Evolutionary conservation across 2,888 invertebrate genomes (phyloP).

Genomic region (Rhodophaea formosa): DNA sequence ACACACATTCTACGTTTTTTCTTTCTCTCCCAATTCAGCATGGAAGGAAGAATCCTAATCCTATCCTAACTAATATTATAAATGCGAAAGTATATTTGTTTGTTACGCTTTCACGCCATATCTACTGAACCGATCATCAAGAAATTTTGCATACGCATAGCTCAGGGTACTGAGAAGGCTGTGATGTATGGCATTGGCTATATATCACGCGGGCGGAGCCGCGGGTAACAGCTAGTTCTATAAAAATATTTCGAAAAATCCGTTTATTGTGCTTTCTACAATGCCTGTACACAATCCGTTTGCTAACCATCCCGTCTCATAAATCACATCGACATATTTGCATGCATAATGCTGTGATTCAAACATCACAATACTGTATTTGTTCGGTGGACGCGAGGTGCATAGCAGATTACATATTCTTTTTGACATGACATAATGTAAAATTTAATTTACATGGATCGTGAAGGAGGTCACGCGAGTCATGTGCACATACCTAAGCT

Average conservation of each 20-base stretch:
- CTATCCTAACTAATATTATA: no score
- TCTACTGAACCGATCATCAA: no score
- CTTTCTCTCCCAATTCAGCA: no score
- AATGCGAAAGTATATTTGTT: no score
- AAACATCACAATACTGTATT: slow-evolving; percentile 62
- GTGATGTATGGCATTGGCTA: no score
- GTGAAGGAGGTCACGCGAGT: slow-evolving; percentile 21
- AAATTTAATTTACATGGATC: slow-evolving; percentile 17
- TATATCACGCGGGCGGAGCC: no score
- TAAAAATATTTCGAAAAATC: background rate
- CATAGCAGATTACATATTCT: slow-evolving; percentile 43
- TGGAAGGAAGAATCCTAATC: no score
- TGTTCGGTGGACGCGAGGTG: slow-evolving; percentile 44
- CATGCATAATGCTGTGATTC: slow-evolving; percentile 55
- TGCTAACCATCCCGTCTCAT: slow-evolving; percentile 35
- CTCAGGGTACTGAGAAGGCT: no score
- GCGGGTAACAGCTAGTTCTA: no score
- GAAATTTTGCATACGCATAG: no score
- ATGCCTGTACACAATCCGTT: slow-evolving; percentile 19
- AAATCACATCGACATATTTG: slow-evolving; percentile 37
- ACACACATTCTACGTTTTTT: no score
- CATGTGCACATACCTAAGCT: slow-evolving; percentile 14
- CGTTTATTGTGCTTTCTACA: background rate
- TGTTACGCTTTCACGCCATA: no score
- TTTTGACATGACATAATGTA: slow-evolving; percentile 19